phyloP scores from a whole-genome alignment of 2,113 vertebrate genomes.

The Epinephelus fuscoguttatus region DNA sequence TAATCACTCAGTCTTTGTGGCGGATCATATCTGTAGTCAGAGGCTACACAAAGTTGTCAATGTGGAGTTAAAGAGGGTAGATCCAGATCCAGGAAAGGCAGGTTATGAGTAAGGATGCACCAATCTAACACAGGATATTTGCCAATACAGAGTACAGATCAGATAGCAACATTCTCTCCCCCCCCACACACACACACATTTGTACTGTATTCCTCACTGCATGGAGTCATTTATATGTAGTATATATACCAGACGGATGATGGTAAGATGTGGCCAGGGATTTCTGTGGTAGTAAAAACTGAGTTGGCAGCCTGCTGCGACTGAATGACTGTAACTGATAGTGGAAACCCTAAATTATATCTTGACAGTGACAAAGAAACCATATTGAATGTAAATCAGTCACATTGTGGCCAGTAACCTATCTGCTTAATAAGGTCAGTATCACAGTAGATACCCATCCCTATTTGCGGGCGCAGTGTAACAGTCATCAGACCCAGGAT shows the following conservation, averaged over 20 bases:
- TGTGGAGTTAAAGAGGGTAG: slow-evolving; percentile 29
- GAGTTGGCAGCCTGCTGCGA: slow-evolving; percentile 1
- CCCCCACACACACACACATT: too few species aligned
- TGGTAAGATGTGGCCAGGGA: background rate
- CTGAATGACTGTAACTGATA: background rate
- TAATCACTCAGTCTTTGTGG: slow-evolving; percentile 57
- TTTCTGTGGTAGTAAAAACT: background rate
- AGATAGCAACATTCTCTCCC: background rate
- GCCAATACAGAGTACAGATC: background rate
- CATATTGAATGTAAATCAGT: background rate
- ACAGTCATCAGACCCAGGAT: background rate
- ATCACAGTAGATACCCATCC: background rate
- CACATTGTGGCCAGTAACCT: background rate
- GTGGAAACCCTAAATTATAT: background rate
- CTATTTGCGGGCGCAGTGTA: background rate
- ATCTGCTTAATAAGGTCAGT: background rate
- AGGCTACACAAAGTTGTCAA: slow-evolving; percentile 37
- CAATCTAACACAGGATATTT: background rate
- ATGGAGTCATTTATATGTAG: background rate
- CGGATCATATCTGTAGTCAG: slow-evolving; percentile 47
- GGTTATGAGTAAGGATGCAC: background rate
- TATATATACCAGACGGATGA: too few species aligned
- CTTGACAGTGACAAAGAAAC: slow-evolving; percentile 5
- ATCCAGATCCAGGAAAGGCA: slow-evolving; percentile 17
- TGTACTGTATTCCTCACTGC: background rate